Conservation (phyloP, 2,797 vertebrate species). For the Helicolenus hilgendorfi region DNA sequence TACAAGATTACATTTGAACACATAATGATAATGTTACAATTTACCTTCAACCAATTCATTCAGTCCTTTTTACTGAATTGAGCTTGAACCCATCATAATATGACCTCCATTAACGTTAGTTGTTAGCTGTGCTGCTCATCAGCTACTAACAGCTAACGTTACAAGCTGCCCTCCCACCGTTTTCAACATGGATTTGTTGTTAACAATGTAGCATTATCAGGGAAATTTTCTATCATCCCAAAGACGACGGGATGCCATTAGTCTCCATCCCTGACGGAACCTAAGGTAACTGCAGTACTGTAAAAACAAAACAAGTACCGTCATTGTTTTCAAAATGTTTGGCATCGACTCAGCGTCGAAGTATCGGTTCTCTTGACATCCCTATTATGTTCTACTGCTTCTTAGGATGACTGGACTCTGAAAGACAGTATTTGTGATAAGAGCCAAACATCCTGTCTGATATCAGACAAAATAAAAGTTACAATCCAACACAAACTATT, state of each 20-base stretch:
- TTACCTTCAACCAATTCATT: no score
- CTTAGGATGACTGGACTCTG: not conserved
- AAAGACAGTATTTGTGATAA: not conserved
- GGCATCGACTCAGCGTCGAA: fast-evolving
- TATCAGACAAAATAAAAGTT: not conserved
- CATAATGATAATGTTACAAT: fast-evolving
- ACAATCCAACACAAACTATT: not conserved
- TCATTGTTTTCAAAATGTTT: not conserved
- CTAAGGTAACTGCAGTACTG: not conserved
- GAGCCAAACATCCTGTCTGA: not conserved
- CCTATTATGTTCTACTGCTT: not conserved
- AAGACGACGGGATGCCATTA: no score
- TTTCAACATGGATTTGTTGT: no score
- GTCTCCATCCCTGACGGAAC: no score
- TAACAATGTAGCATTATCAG: no score
- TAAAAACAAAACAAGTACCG: not conserved
- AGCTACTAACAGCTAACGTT: fast-evolving
- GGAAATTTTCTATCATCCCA: no score
- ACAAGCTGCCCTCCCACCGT: no score
- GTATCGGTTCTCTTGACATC: not conserved
- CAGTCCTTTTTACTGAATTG: fast-evolving
- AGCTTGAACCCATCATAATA: no score
- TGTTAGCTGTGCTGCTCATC: no score
- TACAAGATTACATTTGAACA: no score
- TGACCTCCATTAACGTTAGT: fast-evolving